A percentile compares a stretch with the other conserved stretches of the same genome.
Evolutionary conservation across 2,797 vertebrate species (phyloP).

Genomic region (Nannoperca australis): DNA sequence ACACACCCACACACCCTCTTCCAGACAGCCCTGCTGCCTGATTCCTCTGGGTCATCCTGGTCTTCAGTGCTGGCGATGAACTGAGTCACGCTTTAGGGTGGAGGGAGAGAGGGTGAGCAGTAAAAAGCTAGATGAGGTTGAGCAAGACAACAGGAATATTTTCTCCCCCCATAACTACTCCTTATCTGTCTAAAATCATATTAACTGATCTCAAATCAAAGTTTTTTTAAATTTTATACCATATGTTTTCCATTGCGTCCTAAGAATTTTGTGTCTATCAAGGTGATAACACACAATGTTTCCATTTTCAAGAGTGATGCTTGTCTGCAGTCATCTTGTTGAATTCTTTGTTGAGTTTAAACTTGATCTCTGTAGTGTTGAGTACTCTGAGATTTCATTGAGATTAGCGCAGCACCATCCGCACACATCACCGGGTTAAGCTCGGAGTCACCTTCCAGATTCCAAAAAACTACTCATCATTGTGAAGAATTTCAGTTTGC

Average conservation of each 20-base stretch:
- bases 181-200: background rate
- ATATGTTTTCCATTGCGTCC: background rate
- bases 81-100: conserved; percentile 57
- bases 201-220: background rate
- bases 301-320: conserved; percentile 85
- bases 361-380: conserved; percentile 74
- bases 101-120: conserved; percentile 38
- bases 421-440: conserved; percentile 54
- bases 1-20: conserved; percentile 26
- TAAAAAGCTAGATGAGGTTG: conserved; percentile 21
- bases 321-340: conserved; percentile 81
- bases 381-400: conserved; percentile 75
- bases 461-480: too few relatives aligned
- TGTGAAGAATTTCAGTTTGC: conserved; percentile 40
- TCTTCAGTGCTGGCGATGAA: conserved; percentile 48
- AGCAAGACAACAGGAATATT: background rate
- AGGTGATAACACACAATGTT: conserved; percentile 48
- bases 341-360: conserved; percentile 79
- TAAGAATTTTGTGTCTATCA: background rate
- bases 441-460: conserved; percentile 80
- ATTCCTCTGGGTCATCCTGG: conserved; percentile 57
- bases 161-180: background rate
- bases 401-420: conserved; percentile 68
- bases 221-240: background rate
- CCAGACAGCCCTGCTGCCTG: conserved; percentile 49